Percentiles rank a stretch among this genome's conserved stretches.
phyloP scores from a whole-genome alignment of 2,888 invertebrate species.

The Drosophila bunnanda region DNA sequence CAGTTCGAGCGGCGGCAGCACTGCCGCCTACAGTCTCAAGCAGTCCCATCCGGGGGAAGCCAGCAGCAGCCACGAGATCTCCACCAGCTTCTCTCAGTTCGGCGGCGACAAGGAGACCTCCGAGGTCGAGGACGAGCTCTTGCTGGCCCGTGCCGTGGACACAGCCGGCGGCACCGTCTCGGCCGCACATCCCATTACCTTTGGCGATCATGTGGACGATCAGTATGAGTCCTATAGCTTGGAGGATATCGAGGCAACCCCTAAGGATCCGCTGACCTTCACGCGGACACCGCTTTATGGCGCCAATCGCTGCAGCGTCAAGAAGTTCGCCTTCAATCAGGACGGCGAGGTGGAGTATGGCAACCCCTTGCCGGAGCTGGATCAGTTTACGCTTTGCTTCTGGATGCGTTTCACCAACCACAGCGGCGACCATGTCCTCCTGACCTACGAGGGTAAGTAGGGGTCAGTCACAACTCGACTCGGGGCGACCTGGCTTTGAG shows the following conservation, averaged over 20 bases:
- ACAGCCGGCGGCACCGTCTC: constrained; percentile 15
- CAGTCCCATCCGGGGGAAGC: constrained; percentile 83
- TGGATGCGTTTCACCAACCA: constrained; percentile 94
- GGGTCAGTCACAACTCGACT: neutral
- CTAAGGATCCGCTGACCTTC: constrained; percentile 48
- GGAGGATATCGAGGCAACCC: constrained; percentile 43
- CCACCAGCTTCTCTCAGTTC: constrained; percentile 63
- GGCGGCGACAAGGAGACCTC: neutral
- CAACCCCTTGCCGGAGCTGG: constrained; percentile 89
- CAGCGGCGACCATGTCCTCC: constrained; percentile 91
- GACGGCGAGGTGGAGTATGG: constrained; percentile 90
- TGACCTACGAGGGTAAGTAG: constrained; percentile 92
- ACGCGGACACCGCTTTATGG: constrained; percentile 54
- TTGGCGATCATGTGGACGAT: constrained; percentile 58
- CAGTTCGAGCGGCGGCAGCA: constrained; percentile 42
- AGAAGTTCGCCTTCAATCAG: constrained; percentile 89
- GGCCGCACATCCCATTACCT: constrained; percentile 41
- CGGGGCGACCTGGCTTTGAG: neutral
- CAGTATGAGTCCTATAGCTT: constrained; percentile 72
- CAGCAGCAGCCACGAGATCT: constrained; percentile 66
- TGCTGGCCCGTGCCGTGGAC: constrained; percentile 49
- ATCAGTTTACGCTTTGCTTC: constrained; percentile 93
- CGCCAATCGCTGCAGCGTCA: constrained; percentile 87
- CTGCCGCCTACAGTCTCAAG: constrained; percentile 76
- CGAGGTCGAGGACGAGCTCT: constrained; percentile 46